Percentiles rank a stretch among this genome's conserved stretches.
These are phyloP conservation scores for Otis tarda DNA, from an alignment of 2,113 vertebrate genomes.

Conservation along the genomic window DNA sequence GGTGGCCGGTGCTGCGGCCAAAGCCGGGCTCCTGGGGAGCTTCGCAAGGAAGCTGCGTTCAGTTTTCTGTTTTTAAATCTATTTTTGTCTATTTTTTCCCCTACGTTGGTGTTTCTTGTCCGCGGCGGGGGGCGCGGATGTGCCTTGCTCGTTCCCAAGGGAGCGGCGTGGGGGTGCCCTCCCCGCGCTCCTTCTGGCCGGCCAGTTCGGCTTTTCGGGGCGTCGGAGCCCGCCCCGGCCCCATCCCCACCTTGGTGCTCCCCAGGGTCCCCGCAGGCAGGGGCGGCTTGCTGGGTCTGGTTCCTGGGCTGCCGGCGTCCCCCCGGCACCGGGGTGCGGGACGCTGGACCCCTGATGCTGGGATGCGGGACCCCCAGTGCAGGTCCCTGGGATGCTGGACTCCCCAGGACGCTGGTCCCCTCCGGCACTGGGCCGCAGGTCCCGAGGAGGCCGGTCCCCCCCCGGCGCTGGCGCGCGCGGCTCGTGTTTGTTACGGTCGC, in stretches of 20 bases:
- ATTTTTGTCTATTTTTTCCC: not conserved
- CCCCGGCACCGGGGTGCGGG: too few species aligned
- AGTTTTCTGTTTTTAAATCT: too few species aligned
- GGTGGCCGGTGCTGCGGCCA: not conserved
- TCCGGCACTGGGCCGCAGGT: not conserved
- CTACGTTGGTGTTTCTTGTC: not conserved
- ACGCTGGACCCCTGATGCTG: not conserved
- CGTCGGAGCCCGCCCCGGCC: not conserved
- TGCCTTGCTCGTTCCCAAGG: not conserved
- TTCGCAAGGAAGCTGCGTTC: not conserved
- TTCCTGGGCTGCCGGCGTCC: not conserved
- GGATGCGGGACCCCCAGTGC: not conserved
- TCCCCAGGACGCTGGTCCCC: not conserved
- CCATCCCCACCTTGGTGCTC: not conserved
- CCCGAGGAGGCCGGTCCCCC: not conserved
- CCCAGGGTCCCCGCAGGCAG: not conserved
- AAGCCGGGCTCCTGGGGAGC: not conserved
- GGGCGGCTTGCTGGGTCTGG: not conserved
- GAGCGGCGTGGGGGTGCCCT: rapidly evolving
- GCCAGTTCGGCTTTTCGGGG: not conserved
- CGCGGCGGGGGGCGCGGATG: rapidly evolving
- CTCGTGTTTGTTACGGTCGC: slow-evolving; percentile 84
- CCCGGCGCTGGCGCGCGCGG: slow-evolving; percentile 59
- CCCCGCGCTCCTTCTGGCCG: rapidly evolving
- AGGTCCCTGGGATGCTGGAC: not conserved